Evolutionary conservation across 2,113 vertebrate genomes (phyloP).

Genomic region (Alligator mississippiensis): DNA sequence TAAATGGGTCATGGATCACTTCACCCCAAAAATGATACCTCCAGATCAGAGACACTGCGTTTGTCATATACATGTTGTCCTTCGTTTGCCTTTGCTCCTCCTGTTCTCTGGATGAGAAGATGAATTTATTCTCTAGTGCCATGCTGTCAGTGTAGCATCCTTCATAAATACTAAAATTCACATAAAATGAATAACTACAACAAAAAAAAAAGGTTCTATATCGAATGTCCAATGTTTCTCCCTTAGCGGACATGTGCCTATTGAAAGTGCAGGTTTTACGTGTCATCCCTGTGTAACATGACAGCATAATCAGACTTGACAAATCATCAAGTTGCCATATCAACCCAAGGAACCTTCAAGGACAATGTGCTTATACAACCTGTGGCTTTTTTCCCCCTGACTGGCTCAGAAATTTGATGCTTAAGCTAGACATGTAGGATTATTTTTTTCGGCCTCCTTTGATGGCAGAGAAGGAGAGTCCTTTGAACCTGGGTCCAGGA

Average conservation of each 20-base stretch:
- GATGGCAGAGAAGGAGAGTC: background rate
- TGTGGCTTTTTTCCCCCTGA: background rate
- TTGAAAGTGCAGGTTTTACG: background rate
- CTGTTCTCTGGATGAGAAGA: background rate
- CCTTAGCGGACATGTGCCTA: background rate
- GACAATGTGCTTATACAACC: rapidly evolving
- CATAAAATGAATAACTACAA: background rate
- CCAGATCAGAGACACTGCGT: background rate
- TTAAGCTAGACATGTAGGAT: background rate
- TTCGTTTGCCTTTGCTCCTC: background rate
- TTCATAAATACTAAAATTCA: background rate
- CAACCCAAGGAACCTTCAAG: background rate
- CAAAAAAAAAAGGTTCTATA: background rate
- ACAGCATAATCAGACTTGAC: background rate
- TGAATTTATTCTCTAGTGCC: background rate
- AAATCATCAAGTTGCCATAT: background rate
- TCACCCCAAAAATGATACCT: background rate
- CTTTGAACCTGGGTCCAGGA: background rate
- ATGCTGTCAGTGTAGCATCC: background rate
- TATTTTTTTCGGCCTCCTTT: background rate
- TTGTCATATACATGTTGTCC: rapidly evolving
- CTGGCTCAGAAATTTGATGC: background rate
- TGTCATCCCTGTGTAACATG: background rate
- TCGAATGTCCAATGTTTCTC: rapidly evolving
- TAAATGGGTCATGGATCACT: too few species aligned